phyloP scores from a whole-genome alignment of 92 coral and sea anemone species.

The Siderastrea siderea region DNA sequence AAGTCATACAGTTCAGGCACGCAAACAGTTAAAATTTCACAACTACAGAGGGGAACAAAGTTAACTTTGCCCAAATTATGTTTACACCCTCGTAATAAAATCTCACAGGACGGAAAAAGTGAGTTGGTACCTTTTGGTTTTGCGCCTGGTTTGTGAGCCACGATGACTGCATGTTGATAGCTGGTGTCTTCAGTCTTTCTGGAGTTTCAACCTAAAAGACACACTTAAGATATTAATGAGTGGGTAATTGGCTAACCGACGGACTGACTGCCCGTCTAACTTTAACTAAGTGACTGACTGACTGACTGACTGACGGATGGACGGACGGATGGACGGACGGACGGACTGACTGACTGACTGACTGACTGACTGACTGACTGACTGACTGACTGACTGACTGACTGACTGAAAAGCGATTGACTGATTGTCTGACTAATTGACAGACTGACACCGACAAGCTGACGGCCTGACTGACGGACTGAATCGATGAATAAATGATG shows the following conservation, averaged over 20 bases:
- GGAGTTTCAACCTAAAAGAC: constrained; percentile 86
- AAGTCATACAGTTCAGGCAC: too few species aligned
- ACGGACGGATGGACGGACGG: not conserved
- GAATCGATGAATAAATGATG: not conserved
- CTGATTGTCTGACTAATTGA: not conserved
- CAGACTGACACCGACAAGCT: not conserved
- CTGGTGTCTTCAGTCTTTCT: constrained; percentile 94
- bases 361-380: not conserved
- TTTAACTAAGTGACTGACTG: not conserved
- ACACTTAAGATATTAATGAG: not conserved
- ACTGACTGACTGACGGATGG: not conserved
- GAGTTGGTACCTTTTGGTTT: not conserved
- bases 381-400: not conserved
- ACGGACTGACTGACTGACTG: not conserved
- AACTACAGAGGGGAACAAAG: too few species aligned
- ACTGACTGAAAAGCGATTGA: not conserved
- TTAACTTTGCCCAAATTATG: not conserved
- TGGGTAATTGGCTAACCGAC: not conserved
- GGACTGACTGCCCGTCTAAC: not conserved
- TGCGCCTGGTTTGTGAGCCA: constrained; percentile 91
- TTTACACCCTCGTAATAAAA: not conserved
- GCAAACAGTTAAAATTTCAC: too few species aligned
- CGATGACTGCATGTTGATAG: constrained; percentile 89
- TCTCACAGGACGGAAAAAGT: not conserved
- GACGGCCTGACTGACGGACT: not conserved